These are phyloP conservation scores for Hylaea fasciaria DNA, from an alignment of 2,888 invertebrate species.

Conservation along the genomic window DNA sequence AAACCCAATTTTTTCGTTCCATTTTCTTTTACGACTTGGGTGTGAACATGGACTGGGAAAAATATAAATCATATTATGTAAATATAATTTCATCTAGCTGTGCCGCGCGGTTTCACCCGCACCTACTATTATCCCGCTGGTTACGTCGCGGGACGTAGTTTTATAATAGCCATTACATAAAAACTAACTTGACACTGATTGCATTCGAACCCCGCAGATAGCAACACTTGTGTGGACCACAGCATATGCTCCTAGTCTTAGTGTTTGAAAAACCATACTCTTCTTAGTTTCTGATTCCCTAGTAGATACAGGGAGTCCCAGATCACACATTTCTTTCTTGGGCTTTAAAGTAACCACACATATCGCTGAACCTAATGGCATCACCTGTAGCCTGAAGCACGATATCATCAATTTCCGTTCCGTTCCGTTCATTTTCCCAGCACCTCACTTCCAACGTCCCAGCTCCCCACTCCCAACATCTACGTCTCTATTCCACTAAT, in stretches of 20 bases:
- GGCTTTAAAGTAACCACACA: background rate
- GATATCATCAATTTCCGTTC: slow-evolving; percentile 13
- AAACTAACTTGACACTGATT: too few species aligned
- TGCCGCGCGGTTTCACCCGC: too few species aligned
- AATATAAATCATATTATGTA: background rate
- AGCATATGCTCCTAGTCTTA: too few species aligned
- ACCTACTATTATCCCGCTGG: too few species aligned
- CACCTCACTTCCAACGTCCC: background rate
- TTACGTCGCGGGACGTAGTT: too few species aligned
- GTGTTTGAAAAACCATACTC: too few species aligned
- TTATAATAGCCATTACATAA: too few species aligned
- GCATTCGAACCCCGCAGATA: too few species aligned
- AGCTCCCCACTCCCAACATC: slow-evolving; percentile 2
- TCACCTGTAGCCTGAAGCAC: slow-evolving; percentile 10
- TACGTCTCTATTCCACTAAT: slow-evolving; percentile 26
- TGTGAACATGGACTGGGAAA: background rate
- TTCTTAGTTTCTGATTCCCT: too few species aligned
- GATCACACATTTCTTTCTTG: background rate
- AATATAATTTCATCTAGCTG: too few species aligned
- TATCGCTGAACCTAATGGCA: slow-evolving; percentile 6
- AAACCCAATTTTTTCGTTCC: slow-evolving; percentile 29
- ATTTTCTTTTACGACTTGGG: slow-evolving; percentile 23
- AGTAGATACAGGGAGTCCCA: too few species aligned
- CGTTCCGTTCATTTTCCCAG: background rate
- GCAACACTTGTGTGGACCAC: too few species aligned